Evolutionary conservation across 2,113 vertebrate species (phyloP).

Genomic region (Tenrec ecaudatus): DNA sequence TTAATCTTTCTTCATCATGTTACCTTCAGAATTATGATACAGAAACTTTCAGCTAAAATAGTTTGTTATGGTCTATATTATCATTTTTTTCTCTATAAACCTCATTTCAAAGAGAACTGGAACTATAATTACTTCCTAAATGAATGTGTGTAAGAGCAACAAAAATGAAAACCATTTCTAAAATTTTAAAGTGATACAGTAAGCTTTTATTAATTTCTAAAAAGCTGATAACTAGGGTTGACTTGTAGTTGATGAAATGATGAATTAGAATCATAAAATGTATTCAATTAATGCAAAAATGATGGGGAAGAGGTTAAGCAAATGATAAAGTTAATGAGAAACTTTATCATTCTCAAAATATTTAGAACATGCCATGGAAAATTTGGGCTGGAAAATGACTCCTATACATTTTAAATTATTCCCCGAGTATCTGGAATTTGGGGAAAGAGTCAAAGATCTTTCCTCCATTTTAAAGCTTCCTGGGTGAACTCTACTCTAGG

Average conservation of each 20-base stretch:
- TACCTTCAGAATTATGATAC: background rate
- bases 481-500: background rate
- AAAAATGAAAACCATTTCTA: conserved; percentile 4
- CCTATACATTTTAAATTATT: background rate
- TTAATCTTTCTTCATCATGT: conserved; percentile 19
- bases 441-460: background rate
- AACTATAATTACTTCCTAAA: background rate
- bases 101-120: background rate
- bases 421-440: background rate
- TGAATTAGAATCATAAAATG: conserved; percentile 17
- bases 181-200: background rate
- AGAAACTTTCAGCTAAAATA: background rate
- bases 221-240: background rate
- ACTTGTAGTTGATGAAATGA: conserved; percentile 33
- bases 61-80: background rate
- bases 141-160: conserved; percentile 31
- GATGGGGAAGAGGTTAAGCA: background rate
- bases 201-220: conserved; percentile 20
- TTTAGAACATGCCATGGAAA: background rate
- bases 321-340: conserved; percentile 18
- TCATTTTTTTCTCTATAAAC: background rate
- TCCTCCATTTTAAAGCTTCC: background rate
- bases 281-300: background rate
- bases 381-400: background rate
- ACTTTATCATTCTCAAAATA: conserved; percentile 3